Percentiles rank a stretch among this genome's conserved stretches.
These are phyloP conservation scores for Zenarchopterus dispar DNA, from an alignment of 2,797 vertebrate genomes.

Conservation along the genomic window DNA sequence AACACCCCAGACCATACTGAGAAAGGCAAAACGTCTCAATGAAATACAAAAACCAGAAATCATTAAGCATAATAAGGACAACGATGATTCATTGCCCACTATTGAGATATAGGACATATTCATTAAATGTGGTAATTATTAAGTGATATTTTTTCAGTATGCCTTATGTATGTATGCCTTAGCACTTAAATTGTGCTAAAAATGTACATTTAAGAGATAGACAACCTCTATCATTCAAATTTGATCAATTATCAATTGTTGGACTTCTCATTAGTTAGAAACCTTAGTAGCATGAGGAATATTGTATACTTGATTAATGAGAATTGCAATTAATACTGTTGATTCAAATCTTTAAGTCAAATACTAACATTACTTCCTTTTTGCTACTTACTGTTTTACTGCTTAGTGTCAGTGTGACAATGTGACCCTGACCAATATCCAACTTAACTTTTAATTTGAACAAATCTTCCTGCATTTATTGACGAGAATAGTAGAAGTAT, in stretches of 20 bases:
- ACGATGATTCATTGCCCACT: background rate
- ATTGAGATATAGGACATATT: background rate
- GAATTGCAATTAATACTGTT: background rate
- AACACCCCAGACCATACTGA: too few species aligned
- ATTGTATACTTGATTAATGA: background rate
- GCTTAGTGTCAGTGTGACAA: slow-evolving; percentile 6
- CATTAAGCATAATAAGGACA: background rate
- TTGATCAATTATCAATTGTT: slow-evolving; percentile 3
- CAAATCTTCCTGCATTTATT: slow-evolving; percentile 41
- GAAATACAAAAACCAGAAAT: too few species aligned
- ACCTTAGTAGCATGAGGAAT: background rate
- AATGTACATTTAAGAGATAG: too few species aligned
- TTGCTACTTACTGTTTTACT: background rate
- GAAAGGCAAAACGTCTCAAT: too few species aligned
- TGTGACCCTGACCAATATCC: slow-evolving; percentile 21
- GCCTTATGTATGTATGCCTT: too few species aligned
- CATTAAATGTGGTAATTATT: slow-evolving; percentile 1
- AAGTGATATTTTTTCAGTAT: background rate
- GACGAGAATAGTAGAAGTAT: slow-evolving; percentile 17
- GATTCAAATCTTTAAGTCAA: background rate
- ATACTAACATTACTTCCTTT: background rate
- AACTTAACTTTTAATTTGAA: slow-evolving; percentile 37
- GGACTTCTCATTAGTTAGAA: background rate
- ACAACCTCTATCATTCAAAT: slow-evolving; percentile 20
- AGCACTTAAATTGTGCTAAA: too few species aligned